Base-by-base conservation (phyloP, 2,113 vertebrate species). In the Callorhinus ursinus region DNA sequence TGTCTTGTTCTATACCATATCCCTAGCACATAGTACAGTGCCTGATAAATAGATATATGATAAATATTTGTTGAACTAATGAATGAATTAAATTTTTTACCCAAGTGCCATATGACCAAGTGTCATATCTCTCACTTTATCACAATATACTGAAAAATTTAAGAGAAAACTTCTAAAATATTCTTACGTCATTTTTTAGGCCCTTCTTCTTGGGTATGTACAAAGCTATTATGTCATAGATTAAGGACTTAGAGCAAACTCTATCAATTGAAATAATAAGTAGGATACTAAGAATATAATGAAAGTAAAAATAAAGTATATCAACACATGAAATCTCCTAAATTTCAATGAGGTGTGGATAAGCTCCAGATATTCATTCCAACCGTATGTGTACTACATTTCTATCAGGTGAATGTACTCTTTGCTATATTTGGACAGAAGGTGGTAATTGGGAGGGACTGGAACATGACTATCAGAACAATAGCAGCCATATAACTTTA, bases 401-500 rank as follows among this genome's bases (percentile, higher is more conserved):
- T 82, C 51, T 42, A 74, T 49, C 26, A 42, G 16, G 22, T 55
- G 9, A 42, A 67, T 16, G 16, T 3, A 46, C 10, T 42, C 77
- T 26, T 79, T 81, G 33, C 65, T 46, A 7, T 65, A n/a, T 72
- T 88, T 71, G 36, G 53, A 33, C 22, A 79, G 51, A 5, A 7
- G 13, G 22, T 49, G 3, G 57, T 31, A 74, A 24, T 21, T 46
- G 39, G 36, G 82, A 96, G 95, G 21, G 15, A 55, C 15, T 94
- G 81, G 77, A 33, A 79, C n/a, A 26, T 63, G 77, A 88, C 26
- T 61, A 86, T 63, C 42, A 93, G 46, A 96, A 85, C 82, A 96
- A 83, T 31, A 97, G 42, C 24, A 88, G 55, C 59, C 97, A 57
- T 95, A 24, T 72, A 85, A 69, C 51, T 59, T 97, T 96, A 86